Percentiles rank a stretch among this genome's conserved stretches.
Evolutionary conservation across 2,888 invertebrate species (phyloP).

Genomic region (Eutolmus rufibarbis): DNA sequence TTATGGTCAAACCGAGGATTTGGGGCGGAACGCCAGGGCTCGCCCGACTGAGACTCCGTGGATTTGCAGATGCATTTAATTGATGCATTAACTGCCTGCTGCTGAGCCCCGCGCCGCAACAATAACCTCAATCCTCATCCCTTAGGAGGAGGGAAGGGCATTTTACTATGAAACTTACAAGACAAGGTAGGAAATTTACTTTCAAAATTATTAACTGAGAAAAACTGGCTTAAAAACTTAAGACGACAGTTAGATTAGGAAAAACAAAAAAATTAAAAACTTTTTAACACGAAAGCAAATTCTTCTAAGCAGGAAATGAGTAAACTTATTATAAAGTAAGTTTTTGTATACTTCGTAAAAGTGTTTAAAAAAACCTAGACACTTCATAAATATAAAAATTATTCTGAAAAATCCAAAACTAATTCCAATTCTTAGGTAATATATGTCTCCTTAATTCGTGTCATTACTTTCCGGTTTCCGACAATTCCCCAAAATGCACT

Average conservation of each 20-base stretch:
- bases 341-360: no score
- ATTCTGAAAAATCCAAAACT: no score
- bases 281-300: no score
- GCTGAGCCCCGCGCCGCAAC: neutral
- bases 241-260: neutral
- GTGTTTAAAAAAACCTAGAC: no score
- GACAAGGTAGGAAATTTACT: neutral
- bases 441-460: no score
- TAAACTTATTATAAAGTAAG: no score
- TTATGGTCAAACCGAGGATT: slow-evolving; percentile 31
- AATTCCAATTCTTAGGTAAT: no score
- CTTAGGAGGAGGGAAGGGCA: neutral
- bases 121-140: neutral
- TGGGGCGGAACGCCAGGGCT: neutral
- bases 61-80: neutral
- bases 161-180: neutral
- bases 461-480: no score
- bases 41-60: neutral
- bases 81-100: neutral
- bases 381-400: no score
- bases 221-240: neutral
- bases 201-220: neutral
- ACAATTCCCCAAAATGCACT: no score
- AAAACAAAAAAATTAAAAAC: no score
- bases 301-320: no score